A percentile compares a stretch with the other conserved stretches of the same genome.
Evolutionary conservation across 2,888 invertebrate species (phyloP).

Genomic region (Drosophila multiciliata): DNA sequence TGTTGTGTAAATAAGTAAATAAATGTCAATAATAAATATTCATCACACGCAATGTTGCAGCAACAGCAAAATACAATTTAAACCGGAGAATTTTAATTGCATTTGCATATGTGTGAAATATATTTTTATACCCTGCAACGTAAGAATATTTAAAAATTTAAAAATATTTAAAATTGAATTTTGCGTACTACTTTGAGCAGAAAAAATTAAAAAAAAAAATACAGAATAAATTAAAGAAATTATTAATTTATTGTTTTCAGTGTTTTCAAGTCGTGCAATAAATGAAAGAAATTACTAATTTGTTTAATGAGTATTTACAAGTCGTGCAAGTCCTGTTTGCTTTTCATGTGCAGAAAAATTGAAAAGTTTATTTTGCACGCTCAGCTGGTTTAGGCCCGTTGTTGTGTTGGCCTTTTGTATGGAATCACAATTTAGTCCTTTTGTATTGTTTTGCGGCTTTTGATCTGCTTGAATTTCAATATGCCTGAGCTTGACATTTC

Average conservation of each 20-base stretch:
- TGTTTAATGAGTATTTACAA: not conserved
- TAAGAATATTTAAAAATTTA: not conserved
- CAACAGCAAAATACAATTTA: not conserved
- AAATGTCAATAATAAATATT: conserved; percentile 19
- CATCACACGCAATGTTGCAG: conserved; percentile 21
- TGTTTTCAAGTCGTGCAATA: too few relatives aligned
- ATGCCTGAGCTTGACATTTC: conserved; percentile 42
- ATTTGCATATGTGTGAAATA: not conserved
- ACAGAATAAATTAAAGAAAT: not conserved
- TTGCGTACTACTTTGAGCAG: not conserved
- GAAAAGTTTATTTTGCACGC: conserved; percentile 28
- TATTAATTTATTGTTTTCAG: too few relatives aligned
- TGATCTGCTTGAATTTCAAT: conserved; percentile 53
- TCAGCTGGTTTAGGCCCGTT: not conserved
- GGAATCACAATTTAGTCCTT: conserved; percentile 10
- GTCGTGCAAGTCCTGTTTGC: not conserved
- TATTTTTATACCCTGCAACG: not conserved
- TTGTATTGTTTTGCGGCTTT: conserved; percentile 24
- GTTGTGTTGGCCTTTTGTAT: conserved; percentile 11
- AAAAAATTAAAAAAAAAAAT: too few relatives aligned
- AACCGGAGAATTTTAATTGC: not conserved
- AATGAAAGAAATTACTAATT: too few relatives aligned
- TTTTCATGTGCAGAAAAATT: conserved; percentile 11
- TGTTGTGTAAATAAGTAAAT: conserved; percentile 4
- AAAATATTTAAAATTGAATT: not conserved